Evolutionary conservation across 53 echinoderm and acorn worm genomes (phyloP).

Genomic region (Astropecten irregularis): DNA sequence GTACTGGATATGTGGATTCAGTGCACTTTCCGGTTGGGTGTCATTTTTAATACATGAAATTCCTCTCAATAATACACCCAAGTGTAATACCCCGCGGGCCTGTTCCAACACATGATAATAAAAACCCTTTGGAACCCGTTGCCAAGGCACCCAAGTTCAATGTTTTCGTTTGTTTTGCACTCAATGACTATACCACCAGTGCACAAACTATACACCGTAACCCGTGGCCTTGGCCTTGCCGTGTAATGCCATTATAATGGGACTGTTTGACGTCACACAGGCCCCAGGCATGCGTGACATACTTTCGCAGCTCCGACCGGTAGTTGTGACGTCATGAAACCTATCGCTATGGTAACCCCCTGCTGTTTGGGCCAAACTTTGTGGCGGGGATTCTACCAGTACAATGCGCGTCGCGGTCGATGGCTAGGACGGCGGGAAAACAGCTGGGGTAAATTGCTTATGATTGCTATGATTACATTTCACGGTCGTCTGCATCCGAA

Average conservation of each 20-base stretch:
- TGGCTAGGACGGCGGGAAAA: not conserved
- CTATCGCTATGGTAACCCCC: conserved; percentile 63
- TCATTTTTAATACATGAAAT: too few relatives aligned
- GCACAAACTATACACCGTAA: not conserved
- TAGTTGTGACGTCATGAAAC: conserved; percentile 62
- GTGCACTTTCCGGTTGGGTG: too few relatives aligned
- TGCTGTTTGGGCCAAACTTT: conserved; percentile 53
- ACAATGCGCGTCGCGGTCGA: not conserved
- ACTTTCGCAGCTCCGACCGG: conserved; percentile 54
- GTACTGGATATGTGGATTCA: too few relatives aligned
- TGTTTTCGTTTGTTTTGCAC: conserved; percentile 35
- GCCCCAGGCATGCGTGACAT: conserved; percentile 58
- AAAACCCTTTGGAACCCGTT: too few relatives aligned
- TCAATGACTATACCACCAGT: not conserved
- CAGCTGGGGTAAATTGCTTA: conserved; percentile 8
- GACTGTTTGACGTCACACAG: conserved; percentile 33
- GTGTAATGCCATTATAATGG: not conserved
- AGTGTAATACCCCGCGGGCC: too few relatives aligned
- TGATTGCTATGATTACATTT: conserved; percentile 19
- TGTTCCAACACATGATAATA: too few relatives aligned
- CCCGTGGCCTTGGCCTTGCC: conserved; percentile 32
- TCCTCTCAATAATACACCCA: too few relatives aligned
- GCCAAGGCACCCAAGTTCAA: conserved; percentile 24
- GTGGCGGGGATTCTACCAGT: not conserved
- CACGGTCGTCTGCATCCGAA: conserved; percentile 40